phyloP scores from a whole-genome alignment of 2,113 vertebrate species.

The Delphinapterus leucas region DNA sequence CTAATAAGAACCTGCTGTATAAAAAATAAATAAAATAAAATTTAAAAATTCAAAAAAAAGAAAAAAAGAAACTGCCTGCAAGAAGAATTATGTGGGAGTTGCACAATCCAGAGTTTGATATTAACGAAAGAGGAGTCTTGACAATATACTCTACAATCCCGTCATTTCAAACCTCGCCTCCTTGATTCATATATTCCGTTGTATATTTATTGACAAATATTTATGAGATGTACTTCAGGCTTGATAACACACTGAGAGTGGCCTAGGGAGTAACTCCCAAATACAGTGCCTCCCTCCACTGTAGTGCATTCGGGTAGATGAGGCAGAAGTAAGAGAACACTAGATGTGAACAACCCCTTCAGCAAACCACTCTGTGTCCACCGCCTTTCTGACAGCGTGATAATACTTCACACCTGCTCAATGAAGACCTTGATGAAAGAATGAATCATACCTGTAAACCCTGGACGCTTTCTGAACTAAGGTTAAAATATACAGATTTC shows the following conservation, averaged over 20 bases:
- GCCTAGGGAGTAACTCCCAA: background rate
- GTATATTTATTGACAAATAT: background rate
- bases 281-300: background rate
- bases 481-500: background rate
- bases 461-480: background rate
- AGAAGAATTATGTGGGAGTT: background rate
- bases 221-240: background rate
- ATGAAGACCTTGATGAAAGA: background rate
- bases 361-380: background rate
- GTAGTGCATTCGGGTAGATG: background rate
- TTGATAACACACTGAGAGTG: background rate
- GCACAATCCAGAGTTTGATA: background rate
- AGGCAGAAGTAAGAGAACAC: background rate
- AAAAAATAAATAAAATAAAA: too few species aligned
- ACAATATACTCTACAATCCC: background rate
- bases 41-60: too few species aligned
- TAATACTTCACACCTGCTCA: slow-evolving; percentile 10
- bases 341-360: background rate
- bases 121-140: background rate
- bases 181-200: background rate
- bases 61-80: background rate
- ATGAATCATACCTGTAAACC: background rate
- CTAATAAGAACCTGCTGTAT: too few species aligned
- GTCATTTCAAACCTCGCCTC: background rate
- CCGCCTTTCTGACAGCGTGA: background rate